Conservation (phyloP, 2,113 vertebrate genomes). For the Gambusia holbrooki region DNA sequence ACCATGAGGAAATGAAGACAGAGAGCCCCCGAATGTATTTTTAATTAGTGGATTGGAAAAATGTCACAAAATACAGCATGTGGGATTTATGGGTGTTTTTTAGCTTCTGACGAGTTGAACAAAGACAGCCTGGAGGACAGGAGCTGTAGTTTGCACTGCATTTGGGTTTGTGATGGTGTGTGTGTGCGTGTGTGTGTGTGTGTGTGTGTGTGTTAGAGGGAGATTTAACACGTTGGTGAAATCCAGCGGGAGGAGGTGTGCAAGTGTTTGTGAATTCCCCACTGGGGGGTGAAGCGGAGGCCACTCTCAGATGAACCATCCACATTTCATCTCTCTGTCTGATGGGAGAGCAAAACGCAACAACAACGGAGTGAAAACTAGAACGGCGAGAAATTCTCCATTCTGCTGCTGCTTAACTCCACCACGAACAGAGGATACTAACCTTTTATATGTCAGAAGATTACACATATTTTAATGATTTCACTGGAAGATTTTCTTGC, state of each 20-base stretch:
- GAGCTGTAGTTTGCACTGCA: neutral
- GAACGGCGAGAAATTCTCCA: neutral
- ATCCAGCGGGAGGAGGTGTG: constrained; percentile 47
- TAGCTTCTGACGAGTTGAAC: constrained; percentile 5
- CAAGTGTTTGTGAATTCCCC: constrained; percentile 51
- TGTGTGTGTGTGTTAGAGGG: neutral
- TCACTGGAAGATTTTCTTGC: neutral
- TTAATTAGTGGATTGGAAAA: neutral
- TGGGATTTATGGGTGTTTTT: neutral
- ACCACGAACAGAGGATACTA: neutral
- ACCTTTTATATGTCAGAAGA: neutral
- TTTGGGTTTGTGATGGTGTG: constrained; percentile 9
- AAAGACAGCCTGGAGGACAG: neutral
- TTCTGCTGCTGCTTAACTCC: neutral
- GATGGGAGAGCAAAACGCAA: neutral
- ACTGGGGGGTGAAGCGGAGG: constrained; percentile 51
- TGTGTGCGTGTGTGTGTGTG: neutral
- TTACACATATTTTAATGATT: neutral
- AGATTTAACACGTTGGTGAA: constrained; percentile 35
- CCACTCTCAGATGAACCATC: constrained; percentile 48
- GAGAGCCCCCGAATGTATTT: neutral
- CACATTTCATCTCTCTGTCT: neutral
- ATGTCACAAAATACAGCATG: neutral
- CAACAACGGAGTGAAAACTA: neutral
- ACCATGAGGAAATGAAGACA: neutral